A percentile compares a stretch with the other conserved stretches of the same genome.
These are phyloP conservation scores for Sinodicranocentrus sp. DNA, from an alignment of 2,888 invertebrate genomes.

Conservation along the genomic window DNA sequence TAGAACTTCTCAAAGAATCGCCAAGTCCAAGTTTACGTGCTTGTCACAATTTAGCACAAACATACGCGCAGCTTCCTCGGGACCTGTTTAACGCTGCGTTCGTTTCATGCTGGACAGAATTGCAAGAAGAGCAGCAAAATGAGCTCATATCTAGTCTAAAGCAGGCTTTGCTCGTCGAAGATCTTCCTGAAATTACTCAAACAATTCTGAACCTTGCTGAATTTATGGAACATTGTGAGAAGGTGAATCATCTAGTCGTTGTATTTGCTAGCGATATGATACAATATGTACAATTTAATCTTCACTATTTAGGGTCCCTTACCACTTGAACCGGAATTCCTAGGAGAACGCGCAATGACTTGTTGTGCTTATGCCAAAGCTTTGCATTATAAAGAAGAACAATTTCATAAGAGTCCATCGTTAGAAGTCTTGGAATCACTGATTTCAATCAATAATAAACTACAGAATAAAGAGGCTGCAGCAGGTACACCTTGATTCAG, in stretches of 20 bases:
- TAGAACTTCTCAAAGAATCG: conserved; percentile 95
- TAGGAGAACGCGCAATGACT: conserved; percentile 96
- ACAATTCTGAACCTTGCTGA: conserved; percentile 98
- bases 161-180: conserved; percentile 93
- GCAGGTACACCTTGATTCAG: no score
- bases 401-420: conserved; percentile 90
- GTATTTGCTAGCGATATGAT: background rate
- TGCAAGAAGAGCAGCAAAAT: conserved; percentile 88
- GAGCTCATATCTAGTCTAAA: conserved; percentile 92
- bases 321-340: conserved; percentile 90
- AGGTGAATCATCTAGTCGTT: conserved; percentile 77
- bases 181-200: conserved; percentile 97
- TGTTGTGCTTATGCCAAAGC: conserved; percentile 93
- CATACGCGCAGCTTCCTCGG: conserved; percentile 95
- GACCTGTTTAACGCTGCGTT: conserved; percentile 99
- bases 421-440: conserved; percentile 94
- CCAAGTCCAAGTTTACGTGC: conserved; percentile 96
- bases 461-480: conserved; percentile 99
- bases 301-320: conserved; percentile 85
- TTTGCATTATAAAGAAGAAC: conserved; percentile 94
- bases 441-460: conserved; percentile 97
- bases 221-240: conserved; percentile 99
- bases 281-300: background rate
- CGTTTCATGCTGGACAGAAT: conserved; percentile 99
- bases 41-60: conserved; percentile 94